Percentiles rank a stretch among this genome's conserved stretches.
These are phyloP conservation scores for Xestia c-nigrum DNA, from an alignment of 2,888 invertebrate genomes.

Conservation along the genomic window DNA sequence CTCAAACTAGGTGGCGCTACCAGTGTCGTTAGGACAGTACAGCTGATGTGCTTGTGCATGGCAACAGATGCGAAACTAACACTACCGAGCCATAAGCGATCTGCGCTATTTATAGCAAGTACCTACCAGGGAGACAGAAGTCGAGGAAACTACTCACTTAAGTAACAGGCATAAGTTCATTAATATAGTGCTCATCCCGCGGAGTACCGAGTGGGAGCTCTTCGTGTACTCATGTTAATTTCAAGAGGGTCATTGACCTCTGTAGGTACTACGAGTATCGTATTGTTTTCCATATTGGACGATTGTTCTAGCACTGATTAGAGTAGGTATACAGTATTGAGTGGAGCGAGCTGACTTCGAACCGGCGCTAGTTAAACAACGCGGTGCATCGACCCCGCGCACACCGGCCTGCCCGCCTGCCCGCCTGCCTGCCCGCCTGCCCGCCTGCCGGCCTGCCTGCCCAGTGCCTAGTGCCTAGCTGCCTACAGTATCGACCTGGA, in stretches of 20 bases:
- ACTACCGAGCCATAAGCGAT: not conserved
- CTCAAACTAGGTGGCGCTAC: constrained; percentile 45
- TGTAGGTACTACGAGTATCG: not conserved
- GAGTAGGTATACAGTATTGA: not conserved
- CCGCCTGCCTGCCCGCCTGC: no score
- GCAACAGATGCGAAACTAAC: not conserved
- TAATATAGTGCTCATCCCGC: not conserved
- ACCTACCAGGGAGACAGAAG: not conserved
- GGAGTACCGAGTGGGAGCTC: constrained; percentile 6
- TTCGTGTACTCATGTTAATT: constrained; percentile 13
- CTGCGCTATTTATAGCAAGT: not conserved
- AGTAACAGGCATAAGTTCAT: constrained; percentile 1
- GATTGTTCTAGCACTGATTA: constrained; percentile 12
- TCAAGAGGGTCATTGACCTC: constrained; percentile 12
- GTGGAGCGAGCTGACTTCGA: constrained; percentile 12
- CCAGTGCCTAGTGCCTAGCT: no score
- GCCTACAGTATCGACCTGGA: not conserved
- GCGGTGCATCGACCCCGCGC: constrained; percentile 47
- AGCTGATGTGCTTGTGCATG: constrained; percentile 35
- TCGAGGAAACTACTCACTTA: not conserved
- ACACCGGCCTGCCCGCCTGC: no score
- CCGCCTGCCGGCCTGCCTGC: not conserved
- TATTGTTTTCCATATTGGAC: constrained; percentile 8
- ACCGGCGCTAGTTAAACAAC: constrained; percentile 26
- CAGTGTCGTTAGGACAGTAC: constrained; percentile 25